Evolutionary conservation across 2,113 vertebrate genomes (phyloP), one percentile per base, ranked within the genome.

Genomic region (Tamias sibiricus): DNA sequence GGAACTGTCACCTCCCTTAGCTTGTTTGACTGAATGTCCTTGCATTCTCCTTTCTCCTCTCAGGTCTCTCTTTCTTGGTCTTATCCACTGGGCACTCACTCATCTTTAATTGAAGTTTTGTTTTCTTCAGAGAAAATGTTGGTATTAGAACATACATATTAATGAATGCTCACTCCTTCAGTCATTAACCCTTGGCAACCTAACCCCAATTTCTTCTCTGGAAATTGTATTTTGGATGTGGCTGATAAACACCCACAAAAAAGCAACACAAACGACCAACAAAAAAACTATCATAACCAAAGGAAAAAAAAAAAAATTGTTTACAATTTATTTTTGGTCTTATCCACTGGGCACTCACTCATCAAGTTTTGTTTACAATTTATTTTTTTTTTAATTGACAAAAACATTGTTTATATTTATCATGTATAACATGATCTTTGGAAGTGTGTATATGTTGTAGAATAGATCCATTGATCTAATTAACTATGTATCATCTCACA

Each of bases 101-200:
- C n/a, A n/a, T 1, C 28, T 94, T 82, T 75, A 54, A 79, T 30
- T 87, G 64, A 75, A 95, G 40, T 86, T 28, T 30, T 92, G 12
- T 85, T 88, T 92, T 74, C 64, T 77, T 95, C 32, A 90, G 90
- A 90, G 87, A 87, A 76, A 96, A 92, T 81, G 49, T 66, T 93
- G 68, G 66, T 77, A 64, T 89, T 87, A 94, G 42, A 74, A 85
- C 19, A 52, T 72, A 24, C n/a, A 32, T 94, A 90, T 90, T 92
- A 79, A 87, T 95, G 88, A 90, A 85, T 85, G 28, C 3, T 90
- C 11, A 68, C n/a, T 47, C 4, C 8, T 52, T 76, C 20, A 52
- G 42, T 85, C n/a, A 64, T 90, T 95, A 95, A 87, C 32, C 28
- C 52, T 91, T 92, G 77, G 17, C 26, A 77, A 32, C 24, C 10